Evolutionary conservation across 2,888 invertebrate species (phyloP), one percentile per base, ranked within the genome.

Genomic region (Laspeyria flexula): DNA sequence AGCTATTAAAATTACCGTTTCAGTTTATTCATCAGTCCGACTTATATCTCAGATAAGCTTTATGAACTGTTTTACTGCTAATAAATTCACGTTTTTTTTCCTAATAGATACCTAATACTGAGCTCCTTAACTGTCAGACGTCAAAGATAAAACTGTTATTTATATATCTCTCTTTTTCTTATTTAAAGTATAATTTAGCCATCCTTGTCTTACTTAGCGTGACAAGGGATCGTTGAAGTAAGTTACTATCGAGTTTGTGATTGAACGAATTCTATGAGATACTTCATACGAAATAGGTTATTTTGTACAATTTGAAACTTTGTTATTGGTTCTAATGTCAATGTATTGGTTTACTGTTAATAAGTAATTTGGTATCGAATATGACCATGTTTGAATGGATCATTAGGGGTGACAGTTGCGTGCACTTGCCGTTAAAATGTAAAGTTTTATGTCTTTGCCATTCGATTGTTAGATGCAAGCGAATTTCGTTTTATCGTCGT

Each of bases 231-330:
- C 76, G 73, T 85, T 73, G 68, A 61, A 65, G 71, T 59, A 57
- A 51, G 52, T 65, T 65, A 60, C 48, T 55, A 54, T 54, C 48
- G 53, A 58, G 64, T 65, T 68, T 65, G 75, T 72, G 78, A 84
- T 83, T 80, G 75, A 75, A 83, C 78, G 74, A 77, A 77, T 78
- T 77, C 73, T 73, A 77, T 68, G 67, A 64, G 60, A 60, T 60
- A 67, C 71, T 74, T 73, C 61, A 65, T 69, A 54, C 42, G 58
- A 65, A 69, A 72, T 66, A 64, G 54, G 43, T 43, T 63, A 71
- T 71, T 69, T 63, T 65, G 56, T 60, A 59, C 33, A 52, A 55
- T 50, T 46, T 31, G 1, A 34, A 40, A 25, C 45, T 53, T 53
- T 50, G 43, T 37, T 31, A 27, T 12, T 48, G 18, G 9, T 38